Evolutionary conservation across 2,888 invertebrate genomes (phyloP).

Genomic region (Parapristionchus giblindavisi): DNA sequence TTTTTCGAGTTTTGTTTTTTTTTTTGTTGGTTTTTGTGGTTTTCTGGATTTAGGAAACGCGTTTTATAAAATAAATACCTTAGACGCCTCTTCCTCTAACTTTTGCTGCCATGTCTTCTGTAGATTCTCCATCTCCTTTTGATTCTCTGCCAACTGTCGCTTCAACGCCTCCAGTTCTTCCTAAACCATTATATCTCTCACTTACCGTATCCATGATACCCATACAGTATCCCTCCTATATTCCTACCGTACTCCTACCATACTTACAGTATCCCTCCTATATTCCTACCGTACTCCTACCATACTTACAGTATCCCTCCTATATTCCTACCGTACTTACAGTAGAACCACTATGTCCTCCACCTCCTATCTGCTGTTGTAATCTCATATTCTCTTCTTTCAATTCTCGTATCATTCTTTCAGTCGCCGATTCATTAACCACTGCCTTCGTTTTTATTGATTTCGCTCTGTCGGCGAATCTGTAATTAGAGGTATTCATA

Average conservation of each 20-base stretch:
- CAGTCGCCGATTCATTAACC: conserved; percentile 75
- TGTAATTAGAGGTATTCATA: too few relatives aligned
- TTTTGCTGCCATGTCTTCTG: conserved; percentile 72
- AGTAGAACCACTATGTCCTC: conserved; percentile 17
- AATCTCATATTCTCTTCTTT: conserved; percentile 75
- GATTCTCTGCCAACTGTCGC: conserved; percentile 71
- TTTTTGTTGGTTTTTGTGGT: too few relatives aligned
- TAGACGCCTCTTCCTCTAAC: conserved; percentile 63
- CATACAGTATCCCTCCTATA: not conserved
- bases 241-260: not conserved
- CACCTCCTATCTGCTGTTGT: conserved; percentile 65
- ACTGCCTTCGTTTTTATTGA: conserved; percentile 74
- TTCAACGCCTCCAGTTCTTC: conserved; percentile 64
- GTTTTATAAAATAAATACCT: conserved; percentile 47
- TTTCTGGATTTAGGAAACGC: too few relatives aligned
- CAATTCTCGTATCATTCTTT: conserved; percentile 74
- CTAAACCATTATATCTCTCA: conserved; percentile 36
- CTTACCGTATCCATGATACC: not conserved
- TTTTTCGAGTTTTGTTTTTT: not conserved
- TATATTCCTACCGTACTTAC: not conserved
- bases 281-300: not conserved
- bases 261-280: conserved; percentile 4
- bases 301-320: not conserved
- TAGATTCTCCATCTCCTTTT: conserved; percentile 73
- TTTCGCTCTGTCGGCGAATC: conserved; percentile 74